These are phyloP conservation scores for Rhynchonema sp. DNA, from an alignment of 2,888 invertebrate species.

Conservation along the genomic window DNA sequence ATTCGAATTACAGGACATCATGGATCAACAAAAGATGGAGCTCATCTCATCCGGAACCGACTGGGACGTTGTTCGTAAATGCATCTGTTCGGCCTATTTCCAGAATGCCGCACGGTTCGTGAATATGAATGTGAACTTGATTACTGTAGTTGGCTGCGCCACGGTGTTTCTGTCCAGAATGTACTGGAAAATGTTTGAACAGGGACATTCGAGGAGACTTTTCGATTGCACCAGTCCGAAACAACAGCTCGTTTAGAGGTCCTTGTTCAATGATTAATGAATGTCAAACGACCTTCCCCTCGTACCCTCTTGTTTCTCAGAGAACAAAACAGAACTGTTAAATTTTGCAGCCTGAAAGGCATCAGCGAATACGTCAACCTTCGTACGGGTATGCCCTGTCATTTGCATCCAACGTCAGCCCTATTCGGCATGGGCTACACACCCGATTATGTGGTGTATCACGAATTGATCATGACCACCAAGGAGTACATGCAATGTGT, in stretches of 20 bases:
- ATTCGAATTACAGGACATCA: constrained; percentile 53
- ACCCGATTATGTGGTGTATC: constrained; percentile 86
- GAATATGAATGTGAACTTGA: constrained; percentile 14
- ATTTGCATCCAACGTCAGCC: constrained; percentile 93
- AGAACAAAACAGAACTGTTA: too few relatives aligned
- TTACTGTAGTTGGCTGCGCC: too few relatives aligned
- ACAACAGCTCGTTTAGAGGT: too few relatives aligned
- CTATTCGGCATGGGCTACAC: constrained; percentile 91
- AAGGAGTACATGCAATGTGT: constrained; percentile 98
- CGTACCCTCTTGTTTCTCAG: too few relatives aligned
- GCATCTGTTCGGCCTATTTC: constrained; percentile 95
- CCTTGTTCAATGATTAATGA: too few relatives aligned
- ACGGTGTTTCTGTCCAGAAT: too few relatives aligned
- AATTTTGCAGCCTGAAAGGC: constrained; percentile 51
- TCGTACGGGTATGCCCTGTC: constrained; percentile 72
- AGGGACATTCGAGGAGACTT: neutral
- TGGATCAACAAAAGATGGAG: constrained; percentile 77
- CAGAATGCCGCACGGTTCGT: constrained; percentile 52
- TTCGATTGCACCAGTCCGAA: too few relatives aligned
- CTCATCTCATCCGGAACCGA: constrained; percentile 80
- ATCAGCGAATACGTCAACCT: constrained; percentile 92
- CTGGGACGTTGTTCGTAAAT: constrained; percentile 93
- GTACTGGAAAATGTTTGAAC: too few relatives aligned
- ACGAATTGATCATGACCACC: constrained; percentile 94
- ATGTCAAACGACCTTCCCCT: too few relatives aligned